Conservation (phyloP, 92 coral and sea anemone species). For the Porites cylindrica region DNA sequence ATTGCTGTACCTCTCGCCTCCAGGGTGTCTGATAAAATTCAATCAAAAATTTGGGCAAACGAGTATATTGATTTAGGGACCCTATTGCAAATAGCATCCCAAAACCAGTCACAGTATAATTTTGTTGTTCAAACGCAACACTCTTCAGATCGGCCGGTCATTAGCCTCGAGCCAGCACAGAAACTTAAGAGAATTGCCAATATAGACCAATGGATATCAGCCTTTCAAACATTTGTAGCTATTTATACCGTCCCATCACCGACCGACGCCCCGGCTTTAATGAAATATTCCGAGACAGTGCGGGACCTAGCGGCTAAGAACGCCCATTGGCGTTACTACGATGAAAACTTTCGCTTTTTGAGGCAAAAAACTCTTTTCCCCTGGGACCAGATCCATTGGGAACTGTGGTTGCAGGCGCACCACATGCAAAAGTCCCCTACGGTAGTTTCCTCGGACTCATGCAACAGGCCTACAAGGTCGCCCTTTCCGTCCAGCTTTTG, state of each 20-base stretch:
- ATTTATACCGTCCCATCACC: not conserved
- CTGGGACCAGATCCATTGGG: too few species aligned
- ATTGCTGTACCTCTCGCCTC: not conserved
- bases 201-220: not conserved
- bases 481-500: not conserved
- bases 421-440: too few species aligned
- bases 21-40: not conserved
- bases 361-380: not conserved
- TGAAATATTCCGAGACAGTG: slow-evolving; percentile 2
- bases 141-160: not conserved
- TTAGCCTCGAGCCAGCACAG: not conserved
- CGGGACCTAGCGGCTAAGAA: slow-evolving; percentile 1
- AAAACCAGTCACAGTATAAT: not conserved
- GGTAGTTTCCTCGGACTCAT: too few species aligned
- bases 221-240: not conserved
- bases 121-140: not conserved
- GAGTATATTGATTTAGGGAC: not conserved
- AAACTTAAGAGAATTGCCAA: not conserved
- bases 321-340: not conserved
- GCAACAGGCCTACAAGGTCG: too few species aligned
- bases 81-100: not conserved
- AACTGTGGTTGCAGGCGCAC: not conserved
- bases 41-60: not conserved
- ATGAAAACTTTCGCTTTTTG: not conserved
- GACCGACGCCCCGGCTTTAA: not conserved